Evolutionary conservation across 1,140 invertebrate genomes (phyloP).

Genomic region (Drosophila setifemur): DNA sequence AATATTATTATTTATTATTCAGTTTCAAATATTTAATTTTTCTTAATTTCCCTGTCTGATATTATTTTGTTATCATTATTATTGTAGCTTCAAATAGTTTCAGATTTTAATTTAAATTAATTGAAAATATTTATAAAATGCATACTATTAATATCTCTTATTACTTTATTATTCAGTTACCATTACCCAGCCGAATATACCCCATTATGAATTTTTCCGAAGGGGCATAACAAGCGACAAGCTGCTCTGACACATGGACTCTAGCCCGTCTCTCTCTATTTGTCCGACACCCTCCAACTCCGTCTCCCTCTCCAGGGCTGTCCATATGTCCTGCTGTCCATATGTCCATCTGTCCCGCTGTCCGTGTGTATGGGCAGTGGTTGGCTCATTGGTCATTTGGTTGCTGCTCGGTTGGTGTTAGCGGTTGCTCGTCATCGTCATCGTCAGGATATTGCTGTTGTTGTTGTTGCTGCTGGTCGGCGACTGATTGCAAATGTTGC

Average conservation of each 20-base stretch:
- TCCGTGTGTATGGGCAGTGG: constrained; percentile 47
- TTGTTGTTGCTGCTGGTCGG: constrained; percentile 24
- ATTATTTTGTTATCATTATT: too few species aligned
- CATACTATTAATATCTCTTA: neutral
- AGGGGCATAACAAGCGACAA: constrained; percentile 22
- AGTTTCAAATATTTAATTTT: too few species aligned
- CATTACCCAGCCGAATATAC: neutral
- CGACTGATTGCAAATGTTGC: constrained; percentile 66
- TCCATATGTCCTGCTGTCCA: neutral
- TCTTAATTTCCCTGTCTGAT: too few species aligned
- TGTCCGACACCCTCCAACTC: constrained; percentile 6
- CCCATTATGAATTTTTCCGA: neutral
- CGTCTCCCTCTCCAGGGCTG: neutral
- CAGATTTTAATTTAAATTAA: neutral
- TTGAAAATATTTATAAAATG: neutral
- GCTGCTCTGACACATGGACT: constrained; percentile 44
- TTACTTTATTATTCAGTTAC: too few species aligned
- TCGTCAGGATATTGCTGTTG: constrained; percentile 33
- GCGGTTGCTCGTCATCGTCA: constrained; percentile 61
- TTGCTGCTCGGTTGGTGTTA: constrained; percentile 72
- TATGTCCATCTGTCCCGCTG: neutral
- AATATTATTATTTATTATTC: too few species aligned
- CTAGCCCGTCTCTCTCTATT: neutral
- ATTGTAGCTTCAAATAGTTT: too few species aligned
- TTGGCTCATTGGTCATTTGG: constrained; percentile 74